These are phyloP conservation scores for Pogona vitticeps DNA, from an alignment of 2,113 vertebrate species.

Conservation along the genomic window DNA sequence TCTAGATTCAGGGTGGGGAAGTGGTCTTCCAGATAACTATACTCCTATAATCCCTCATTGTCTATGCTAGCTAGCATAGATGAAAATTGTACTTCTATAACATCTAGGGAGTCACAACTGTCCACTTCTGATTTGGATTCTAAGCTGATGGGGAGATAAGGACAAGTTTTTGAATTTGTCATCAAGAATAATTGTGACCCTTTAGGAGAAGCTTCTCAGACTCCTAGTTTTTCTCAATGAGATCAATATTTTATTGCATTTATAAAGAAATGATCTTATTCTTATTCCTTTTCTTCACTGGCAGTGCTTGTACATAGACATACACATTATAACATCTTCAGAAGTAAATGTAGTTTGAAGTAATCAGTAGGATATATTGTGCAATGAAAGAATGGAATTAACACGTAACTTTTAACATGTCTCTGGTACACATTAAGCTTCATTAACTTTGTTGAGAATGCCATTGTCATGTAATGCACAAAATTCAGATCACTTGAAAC, in stretches of 20 bases:
- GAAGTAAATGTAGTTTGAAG: constrained; percentile 20
- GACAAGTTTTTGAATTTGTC: not conserved
- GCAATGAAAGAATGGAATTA: constrained; percentile 1
- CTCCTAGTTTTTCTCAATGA: not conserved
- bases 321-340: constrained; percentile 28
- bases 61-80: too few relatives aligned
- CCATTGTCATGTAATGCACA: not conserved
- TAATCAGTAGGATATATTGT: constrained; percentile 5
- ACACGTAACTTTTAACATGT: not conserved
- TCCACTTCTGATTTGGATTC: too few relatives aligned
- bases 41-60: too few relatives aligned
- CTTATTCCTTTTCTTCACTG: too few relatives aligned
- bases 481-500: not conserved
- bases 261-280: not conserved
- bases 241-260: not conserved
- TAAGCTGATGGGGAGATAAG: not conserved
- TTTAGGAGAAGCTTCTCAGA: not conserved
- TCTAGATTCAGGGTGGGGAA: too few relatives aligned
- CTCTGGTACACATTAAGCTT: not conserved
- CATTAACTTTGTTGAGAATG: not conserved
- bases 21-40: too few relatives aligned
- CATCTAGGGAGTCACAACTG: too few relatives aligned
- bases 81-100: too few relatives aligned
- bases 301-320: not conserved
- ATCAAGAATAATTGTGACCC: not conserved